Percentiles rank a stretch among this genome's conserved stretches.
phyloP scores from a whole-genome alignment of 2,797 vertebrate species.

The Enteromius radiatus region DNA sequence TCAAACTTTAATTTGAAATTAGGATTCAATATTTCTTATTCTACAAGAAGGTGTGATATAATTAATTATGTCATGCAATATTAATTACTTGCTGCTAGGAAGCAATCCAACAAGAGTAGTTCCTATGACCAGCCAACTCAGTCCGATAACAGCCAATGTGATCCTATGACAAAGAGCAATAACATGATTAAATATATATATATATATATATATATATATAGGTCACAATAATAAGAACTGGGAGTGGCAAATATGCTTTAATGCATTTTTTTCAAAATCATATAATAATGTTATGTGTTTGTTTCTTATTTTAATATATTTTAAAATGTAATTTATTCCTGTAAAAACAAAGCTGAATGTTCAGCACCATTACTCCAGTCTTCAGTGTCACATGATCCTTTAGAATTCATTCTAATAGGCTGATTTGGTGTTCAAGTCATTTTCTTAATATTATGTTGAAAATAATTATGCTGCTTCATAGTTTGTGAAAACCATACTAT shows the following conservation, averaged over 20 bases:
- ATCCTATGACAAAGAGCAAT: constrained; percentile 73
- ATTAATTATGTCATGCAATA: constrained; percentile 1
- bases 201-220: too few relatives aligned
- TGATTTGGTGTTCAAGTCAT: not conserved
- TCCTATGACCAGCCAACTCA: constrained; percentile 87
- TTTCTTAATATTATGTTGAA: not conserved
- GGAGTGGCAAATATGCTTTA: not conserved
- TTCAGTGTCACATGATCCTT: not conserved
- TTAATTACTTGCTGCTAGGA: constrained; percentile 84
- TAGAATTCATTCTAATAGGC: not conserved
- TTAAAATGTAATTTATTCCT: not conserved
- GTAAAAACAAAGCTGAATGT: not conserved
- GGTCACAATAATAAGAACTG: not conserved
- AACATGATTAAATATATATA: not conserved
- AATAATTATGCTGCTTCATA: not conserved
- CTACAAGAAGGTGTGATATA: not conserved
- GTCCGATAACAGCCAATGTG: constrained; percentile 87
- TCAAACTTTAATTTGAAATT: not conserved
- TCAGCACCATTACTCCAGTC: not conserved
- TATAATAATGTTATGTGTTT: not conserved
- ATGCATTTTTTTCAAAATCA: not conserved
- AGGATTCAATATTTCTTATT: not conserved
- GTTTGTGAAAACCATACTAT: not conserved
- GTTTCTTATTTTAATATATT: not conserved
- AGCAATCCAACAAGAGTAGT: constrained; percentile 86